Evolutionary conservation across 64 coral and sea anemone genomes (phyloP).

Genomic region (Montipora efflorescens): DNA sequence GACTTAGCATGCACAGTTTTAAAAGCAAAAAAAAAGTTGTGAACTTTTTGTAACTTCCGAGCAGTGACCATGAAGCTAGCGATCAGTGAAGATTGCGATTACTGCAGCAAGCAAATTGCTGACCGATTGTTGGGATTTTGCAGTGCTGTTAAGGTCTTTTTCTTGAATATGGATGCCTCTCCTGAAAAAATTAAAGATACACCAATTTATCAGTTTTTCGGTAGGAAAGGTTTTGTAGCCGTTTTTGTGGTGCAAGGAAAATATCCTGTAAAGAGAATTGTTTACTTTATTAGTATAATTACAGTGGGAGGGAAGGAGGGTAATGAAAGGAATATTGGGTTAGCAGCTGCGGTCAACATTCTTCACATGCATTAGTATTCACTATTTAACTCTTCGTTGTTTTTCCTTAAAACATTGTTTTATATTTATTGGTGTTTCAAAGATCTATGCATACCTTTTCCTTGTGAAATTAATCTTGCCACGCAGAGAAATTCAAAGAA

Average conservation of each 20-base stretch:
- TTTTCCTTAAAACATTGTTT: background rate
- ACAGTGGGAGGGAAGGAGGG: too few species aligned
- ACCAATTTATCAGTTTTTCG: background rate
- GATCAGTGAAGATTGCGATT: background rate
- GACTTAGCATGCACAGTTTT: too few species aligned
- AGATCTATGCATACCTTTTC: slow-evolving; percentile 60
- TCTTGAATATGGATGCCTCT: slow-evolving; percentile 85
- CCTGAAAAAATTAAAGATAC: slow-evolving; percentile 43
- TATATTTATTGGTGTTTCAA: background rate
- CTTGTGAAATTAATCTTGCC: slow-evolving; percentile 82
- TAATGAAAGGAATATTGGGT: too few species aligned
- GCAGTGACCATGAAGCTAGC: too few species aligned
- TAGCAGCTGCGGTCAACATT: too few species aligned
- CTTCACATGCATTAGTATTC: background rate
- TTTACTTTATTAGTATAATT: too few species aligned
- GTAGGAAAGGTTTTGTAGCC: background rate
- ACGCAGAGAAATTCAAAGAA: slow-evolving; percentile 95
- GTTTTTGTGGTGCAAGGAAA: background rate
- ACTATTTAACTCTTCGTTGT: background rate
- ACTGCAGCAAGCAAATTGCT: slow-evolving; percentile 69
- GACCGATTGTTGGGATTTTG: slow-evolving; percentile 70
- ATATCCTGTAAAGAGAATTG: background rate
- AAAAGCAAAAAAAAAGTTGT: too few species aligned
- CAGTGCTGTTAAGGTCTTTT: slow-evolving; percentile 85
- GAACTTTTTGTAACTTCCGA: too few species aligned